Evolutionary conservation across 2,113 vertebrate species (phyloP).

Genomic region (Puffinus mauretanicus): DNA sequence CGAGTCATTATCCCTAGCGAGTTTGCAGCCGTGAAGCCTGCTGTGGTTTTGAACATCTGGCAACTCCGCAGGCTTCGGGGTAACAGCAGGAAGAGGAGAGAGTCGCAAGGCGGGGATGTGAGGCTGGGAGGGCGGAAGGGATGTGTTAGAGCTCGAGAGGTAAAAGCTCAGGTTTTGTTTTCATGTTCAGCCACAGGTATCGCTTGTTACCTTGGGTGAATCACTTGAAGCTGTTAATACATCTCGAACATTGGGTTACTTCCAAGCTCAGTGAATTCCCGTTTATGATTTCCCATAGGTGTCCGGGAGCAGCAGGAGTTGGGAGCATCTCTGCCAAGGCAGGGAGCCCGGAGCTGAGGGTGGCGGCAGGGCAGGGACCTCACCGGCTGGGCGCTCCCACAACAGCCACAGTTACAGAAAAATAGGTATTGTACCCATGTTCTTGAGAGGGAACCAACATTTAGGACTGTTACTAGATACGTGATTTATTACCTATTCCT

Average conservation of each 20-base stretch:
- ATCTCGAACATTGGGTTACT: not conserved
- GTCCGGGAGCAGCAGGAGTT: not conserved
- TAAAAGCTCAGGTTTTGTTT: not conserved
- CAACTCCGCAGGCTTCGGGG: not conserved
- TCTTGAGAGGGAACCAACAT: not conserved
- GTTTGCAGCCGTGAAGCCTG: not conserved
- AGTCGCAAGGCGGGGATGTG: not conserved
- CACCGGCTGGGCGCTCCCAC: accelerated
- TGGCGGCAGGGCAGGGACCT: too few relatives aligned
- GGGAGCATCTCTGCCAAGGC: not conserved
- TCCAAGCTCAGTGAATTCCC: not conserved
- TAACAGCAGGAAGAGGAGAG: too few relatives aligned
- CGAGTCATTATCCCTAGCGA: not conserved
- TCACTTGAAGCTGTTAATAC: not conserved
- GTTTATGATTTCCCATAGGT: not conserved
- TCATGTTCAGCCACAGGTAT: not conserved
- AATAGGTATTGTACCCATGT: not conserved
- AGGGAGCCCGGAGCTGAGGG: not conserved
- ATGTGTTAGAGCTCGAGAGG: not conserved
- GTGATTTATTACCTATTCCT: not conserved
- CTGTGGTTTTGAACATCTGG: not conserved
- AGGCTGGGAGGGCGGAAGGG: not conserved
- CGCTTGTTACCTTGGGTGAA: not conserved
- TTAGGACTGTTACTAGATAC: not conserved
- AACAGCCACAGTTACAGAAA: accelerated